phyloP scores from a whole-genome alignment of 2,797 vertebrate genomes.

The Onychomys torridus region DNA sequence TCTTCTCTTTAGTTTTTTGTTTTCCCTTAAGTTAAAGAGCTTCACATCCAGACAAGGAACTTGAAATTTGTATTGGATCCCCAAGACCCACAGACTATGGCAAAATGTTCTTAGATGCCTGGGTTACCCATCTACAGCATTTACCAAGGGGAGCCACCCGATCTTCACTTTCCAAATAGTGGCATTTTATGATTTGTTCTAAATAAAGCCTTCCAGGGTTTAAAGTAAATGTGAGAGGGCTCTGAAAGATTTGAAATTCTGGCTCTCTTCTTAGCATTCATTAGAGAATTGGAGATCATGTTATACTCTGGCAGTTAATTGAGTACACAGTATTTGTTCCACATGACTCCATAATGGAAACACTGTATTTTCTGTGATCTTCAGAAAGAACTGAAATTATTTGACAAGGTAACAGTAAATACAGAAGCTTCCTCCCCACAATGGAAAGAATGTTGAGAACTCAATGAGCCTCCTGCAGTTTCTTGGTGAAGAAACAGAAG shows the following conservation, averaged over 20 bases:
- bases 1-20: background rate
- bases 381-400: slow-evolving; percentile 42
- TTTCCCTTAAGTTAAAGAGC: background rate
- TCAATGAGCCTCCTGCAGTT: background rate
- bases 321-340: background rate
- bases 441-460: background rate
- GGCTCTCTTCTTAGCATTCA: background rate
- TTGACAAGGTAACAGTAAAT: slow-evolving; percentile 37
- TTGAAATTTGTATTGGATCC: background rate
- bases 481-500: slow-evolving; percentile 23
- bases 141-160: background rate
- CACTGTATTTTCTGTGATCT: slow-evolving; percentile 4
- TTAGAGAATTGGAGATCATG: background rate
- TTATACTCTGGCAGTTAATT: background rate
- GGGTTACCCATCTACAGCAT: fast-evolving
- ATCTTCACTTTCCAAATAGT: background rate
- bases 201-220: slow-evolving; percentile 4
- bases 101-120: fast-evolving
- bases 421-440: background rate
- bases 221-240: background rate
- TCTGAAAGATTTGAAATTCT: background rate
- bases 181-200: background rate
- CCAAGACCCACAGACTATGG: fast-evolving
- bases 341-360: background rate
- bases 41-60: background rate